A percentile compares a stretch with the other conserved stretches of the same genome.
phyloP scores from a whole-genome alignment of 1,140 invertebrate genomes.

The Drosophila persimilis region DNA sequence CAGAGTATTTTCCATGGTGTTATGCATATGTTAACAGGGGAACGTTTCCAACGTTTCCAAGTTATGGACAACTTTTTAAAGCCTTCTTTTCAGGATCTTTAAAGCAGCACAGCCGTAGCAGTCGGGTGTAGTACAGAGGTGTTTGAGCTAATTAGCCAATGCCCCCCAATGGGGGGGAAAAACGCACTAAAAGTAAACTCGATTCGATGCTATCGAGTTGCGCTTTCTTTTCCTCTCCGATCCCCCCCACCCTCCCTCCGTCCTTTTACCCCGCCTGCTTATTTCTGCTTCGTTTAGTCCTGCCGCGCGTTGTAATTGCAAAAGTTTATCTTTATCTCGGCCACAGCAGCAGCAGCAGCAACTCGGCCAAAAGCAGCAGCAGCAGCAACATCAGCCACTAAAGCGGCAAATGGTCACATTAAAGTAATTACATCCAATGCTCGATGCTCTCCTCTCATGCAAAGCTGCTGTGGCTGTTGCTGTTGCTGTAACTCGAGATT shows the following conservation, averaged over 20 bases:
- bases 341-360: slow-evolving; percentile 55
- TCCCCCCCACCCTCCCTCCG: slow-evolving; percentile 34
- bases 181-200: slow-evolving; percentile 67
- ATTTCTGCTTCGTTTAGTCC: slow-evolving; percentile 65
- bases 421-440: slow-evolving; percentile 77
- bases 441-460: slow-evolving; percentile 19
- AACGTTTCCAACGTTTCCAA: slow-evolving; percentile 49
- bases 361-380: neutral
- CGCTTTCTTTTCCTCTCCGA: slow-evolving; percentile 23
- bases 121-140: neutral
- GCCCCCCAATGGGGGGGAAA: slow-evolving; percentile 31
- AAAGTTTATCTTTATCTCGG: slow-evolving; percentile 80
- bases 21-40: slow-evolving; percentile 55
- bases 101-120: slow-evolving; percentile 26
- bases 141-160: slow-evolving; percentile 63
- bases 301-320: slow-evolving; percentile 75
- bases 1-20: slow-evolving; percentile 19
- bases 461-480: slow-evolving; percentile 2
- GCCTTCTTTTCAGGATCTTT: slow-evolving; percentile 47
- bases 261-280: neutral
- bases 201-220: slow-evolving; percentile 77
- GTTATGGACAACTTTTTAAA: slow-evolving; percentile 49
- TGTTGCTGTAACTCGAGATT: slow-evolving; percentile 17
- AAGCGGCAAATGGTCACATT: slow-evolving; percentile 77
- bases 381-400: slow-evolving; percentile 48